Conservation (phyloP, 2,113 vertebrate genomes). For the Tupaia chinensis region DNA sequence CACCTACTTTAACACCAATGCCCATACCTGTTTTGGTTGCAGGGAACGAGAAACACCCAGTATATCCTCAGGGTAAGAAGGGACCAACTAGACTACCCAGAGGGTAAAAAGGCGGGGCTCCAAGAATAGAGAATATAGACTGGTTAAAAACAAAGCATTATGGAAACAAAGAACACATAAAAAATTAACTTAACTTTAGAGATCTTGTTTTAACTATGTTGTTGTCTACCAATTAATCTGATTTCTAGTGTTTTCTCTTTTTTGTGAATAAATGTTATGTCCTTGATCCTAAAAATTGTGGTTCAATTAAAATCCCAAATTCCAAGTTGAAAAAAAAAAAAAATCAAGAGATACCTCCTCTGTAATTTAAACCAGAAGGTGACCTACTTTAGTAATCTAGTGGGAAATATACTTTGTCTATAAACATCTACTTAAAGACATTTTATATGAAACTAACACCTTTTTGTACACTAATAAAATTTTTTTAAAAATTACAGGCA, state of each 20-base stretch:
- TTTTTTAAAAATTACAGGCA: conserved; percentile 26
- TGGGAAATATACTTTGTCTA: conserved; percentile 40
- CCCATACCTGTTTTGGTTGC: not conserved
- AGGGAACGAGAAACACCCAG: not conserved
- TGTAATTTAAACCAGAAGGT: conserved; percentile 59
- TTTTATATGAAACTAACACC: conserved; percentile 56
- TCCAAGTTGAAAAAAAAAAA: not conserved
- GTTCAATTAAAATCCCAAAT: conserved; percentile 24
- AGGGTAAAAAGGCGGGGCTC: not conserved
- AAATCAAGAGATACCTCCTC: not conserved
- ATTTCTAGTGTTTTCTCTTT: not conserved
- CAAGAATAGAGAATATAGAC: not conserved
- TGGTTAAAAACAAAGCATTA: not conserved
- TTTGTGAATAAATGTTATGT: not conserved
- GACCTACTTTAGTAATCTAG: conserved; percentile 31
- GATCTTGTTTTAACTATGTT: not conserved
- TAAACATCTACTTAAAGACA: conserved; percentile 54
- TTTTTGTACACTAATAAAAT: conserved; percentile 42
- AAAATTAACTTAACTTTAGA: not conserved
- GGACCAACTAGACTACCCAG: too few relatives aligned
- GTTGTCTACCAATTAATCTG: not conserved
- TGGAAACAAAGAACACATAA: not conserved
- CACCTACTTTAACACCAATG: not conserved
- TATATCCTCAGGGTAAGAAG: not conserved
- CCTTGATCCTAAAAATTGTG: conserved; percentile 13